Evolutionary conservation across 2,888 invertebrate genomes (phyloP).

Genomic region (Amiota minor): DNA sequence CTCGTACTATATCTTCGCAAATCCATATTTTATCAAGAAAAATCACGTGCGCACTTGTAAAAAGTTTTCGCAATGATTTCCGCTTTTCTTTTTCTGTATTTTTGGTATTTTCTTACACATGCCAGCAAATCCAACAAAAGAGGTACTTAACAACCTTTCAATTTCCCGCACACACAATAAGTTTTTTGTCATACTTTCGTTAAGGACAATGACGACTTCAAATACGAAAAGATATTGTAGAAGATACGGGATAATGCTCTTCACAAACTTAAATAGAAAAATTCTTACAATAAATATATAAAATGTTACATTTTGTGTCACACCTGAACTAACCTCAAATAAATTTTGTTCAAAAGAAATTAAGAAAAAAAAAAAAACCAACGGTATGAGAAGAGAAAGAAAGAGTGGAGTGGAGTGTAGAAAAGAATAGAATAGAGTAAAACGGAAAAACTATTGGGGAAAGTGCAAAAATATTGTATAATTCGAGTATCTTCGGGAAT

Average conservation of each 20-base stretch:
- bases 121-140: slow-evolving; percentile 39
- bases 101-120: not conserved
- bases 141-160: slow-evolving; percentile 63
- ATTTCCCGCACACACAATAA: slow-evolving; percentile 30
- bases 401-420: slow-evolving; percentile 17
- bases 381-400: not conserved
- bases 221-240: no score
- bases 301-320: slow-evolving; percentile 64
- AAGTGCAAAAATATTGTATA: slow-evolving; percentile 4
- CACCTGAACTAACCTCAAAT: slow-evolving; percentile 68
- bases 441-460: not conserved
- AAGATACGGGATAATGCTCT: no score
- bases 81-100: slow-evolving; percentile 18
- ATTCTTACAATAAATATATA: slow-evolving; percentile 67
- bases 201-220: slow-evolving; percentile 19
- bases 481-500: slow-evolving; percentile 40
- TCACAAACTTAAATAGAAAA: slow-evolving; percentile 60
- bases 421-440: not conserved
- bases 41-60: slow-evolving; percentile 35
- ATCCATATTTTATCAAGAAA: not conserved
- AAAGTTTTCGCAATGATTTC: slow-evolving; percentile 35
- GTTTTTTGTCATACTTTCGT: slow-evolving; percentile 34
- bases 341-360: slow-evolving; percentile 54
- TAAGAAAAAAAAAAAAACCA: slow-evolving; percentile 18
- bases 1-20: no score